phyloP scores from a whole-genome alignment of 2,888 invertebrate genomes.

The Hypomecis punctinalis region DNA sequence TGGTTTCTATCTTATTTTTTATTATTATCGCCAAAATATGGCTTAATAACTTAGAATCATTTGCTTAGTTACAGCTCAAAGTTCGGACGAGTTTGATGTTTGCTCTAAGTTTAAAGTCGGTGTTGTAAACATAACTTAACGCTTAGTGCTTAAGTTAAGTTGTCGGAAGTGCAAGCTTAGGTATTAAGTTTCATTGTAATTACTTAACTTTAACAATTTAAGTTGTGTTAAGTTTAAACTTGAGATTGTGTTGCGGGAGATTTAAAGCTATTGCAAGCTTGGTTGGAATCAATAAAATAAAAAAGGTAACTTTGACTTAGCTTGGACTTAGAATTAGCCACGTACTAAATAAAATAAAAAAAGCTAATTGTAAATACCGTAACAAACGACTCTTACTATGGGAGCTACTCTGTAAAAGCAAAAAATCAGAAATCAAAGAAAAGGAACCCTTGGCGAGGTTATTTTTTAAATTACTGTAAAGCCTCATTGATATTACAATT shows the following conservation, averaged over 20 bases:
- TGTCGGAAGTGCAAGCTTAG: slow-evolving; percentile 10
- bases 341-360: too few species aligned
- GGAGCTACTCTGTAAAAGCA: too few species aligned
- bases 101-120: slow-evolving; percentile 7
- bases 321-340: too few species aligned
- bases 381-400: too few species aligned
- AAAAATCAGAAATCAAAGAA: too few species aligned
- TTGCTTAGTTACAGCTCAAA: not conserved
- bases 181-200: slow-evolving; percentile 15
- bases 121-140: slow-evolving; percentile 13
- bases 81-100: slow-evolving; percentile 7
- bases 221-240: slow-evolving; percentile 9
- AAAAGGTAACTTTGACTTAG: too few species aligned
- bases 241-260: not conserved
- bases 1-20: too few species aligned
- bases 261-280: not conserved
- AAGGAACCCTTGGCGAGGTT: too few species aligned
- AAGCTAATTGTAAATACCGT: too few species aligned
- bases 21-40: too few species aligned
- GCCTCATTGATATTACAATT: too few species aligned
- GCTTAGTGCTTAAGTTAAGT: slow-evolving; percentile 12
- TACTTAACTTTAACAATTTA: slow-evolving; percentile 17
- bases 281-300: not conserved
- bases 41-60: not conserved
- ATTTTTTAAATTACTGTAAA: too few species aligned